These are phyloP conservation scores for Fulmarus glacialis DNA, from an alignment of 2,113 vertebrate genomes.

Conservation along the genomic window DNA sequence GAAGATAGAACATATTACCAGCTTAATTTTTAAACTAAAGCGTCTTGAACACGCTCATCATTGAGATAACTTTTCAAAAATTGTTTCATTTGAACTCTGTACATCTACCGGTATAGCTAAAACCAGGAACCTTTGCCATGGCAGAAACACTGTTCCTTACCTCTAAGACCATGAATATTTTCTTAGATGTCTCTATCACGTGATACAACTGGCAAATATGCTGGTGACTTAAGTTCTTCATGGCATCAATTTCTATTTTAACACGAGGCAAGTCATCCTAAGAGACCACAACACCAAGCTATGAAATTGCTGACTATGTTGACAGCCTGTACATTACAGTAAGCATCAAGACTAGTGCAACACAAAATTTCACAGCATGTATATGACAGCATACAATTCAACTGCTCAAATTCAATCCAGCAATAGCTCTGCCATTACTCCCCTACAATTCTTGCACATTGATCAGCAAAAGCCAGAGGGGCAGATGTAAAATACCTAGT, in stretches of 20 bases:
- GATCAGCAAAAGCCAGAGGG: background rate
- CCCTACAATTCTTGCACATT: background rate
- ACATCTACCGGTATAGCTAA: background rate
- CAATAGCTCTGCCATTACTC: background rate
- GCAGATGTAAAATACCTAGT: background rate
- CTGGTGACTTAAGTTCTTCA: slow-evolving; percentile 94
- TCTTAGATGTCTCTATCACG: slow-evolving; percentile 89
- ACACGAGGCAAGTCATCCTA: slow-evolving; percentile 92
- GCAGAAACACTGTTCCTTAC: slow-evolving; percentile 62
- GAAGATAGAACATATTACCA: background rate
- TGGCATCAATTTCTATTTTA: slow-evolving; percentile 92
- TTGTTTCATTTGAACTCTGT: background rate
- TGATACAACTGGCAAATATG: slow-evolving; percentile 93
- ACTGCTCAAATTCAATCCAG: background rate
- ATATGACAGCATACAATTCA: too few species aligned
- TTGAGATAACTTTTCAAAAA: background rate
- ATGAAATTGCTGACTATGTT: background rate
- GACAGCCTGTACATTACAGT: background rate
- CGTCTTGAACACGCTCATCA: background rate
- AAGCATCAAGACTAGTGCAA: background rate
- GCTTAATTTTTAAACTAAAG: background rate
- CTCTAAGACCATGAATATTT: slow-evolving; percentile 95
- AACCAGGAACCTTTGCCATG: fast-evolving
- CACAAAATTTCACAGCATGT: fast-evolving
- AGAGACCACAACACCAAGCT: background rate